phyloP scores from a whole-genome alignment of 1,140 invertebrate species.

The Drosophila neocordata region DNA sequence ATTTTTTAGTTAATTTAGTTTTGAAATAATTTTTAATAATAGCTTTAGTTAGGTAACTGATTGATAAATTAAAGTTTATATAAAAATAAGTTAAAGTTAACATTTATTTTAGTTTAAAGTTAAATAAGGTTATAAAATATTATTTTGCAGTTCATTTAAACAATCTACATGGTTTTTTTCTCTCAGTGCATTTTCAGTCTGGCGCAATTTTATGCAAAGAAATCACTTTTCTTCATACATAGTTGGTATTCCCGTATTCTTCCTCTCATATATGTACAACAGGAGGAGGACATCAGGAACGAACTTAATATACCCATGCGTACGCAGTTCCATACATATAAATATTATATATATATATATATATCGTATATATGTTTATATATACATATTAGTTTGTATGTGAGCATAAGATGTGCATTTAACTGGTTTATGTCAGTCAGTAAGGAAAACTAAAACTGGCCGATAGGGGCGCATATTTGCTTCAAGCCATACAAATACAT shows the following conservation, averaged over 20 bases:
- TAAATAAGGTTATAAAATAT: too few species aligned
- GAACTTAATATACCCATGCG: slow-evolving; percentile 11
- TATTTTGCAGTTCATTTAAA: too few species aligned
- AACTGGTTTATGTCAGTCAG: slow-evolving; percentile 48
- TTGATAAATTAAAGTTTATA: too few species aligned
- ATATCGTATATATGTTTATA: neutral
- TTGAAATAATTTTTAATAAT: too few species aligned
- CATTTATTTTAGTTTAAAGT: too few species aligned
- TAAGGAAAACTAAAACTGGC: slow-evolving; percentile 47
- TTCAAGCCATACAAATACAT: slow-evolving; percentile 76
- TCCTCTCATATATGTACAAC: slow-evolving; percentile 6
- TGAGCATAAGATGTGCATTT: slow-evolving; percentile 8
- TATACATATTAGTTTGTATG: neutral
- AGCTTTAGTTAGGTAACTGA: too few species aligned
- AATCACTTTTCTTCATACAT: slow-evolving; percentile 73
- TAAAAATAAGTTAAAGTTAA: too few species aligned
- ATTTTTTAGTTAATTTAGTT: too few species aligned
- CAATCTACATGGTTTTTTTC: too few species aligned
- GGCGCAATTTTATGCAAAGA: slow-evolving; percentile 74
- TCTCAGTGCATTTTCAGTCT: slow-evolving; percentile 34
- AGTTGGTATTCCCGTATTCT: slow-evolving; percentile 45
- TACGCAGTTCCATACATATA: neutral
- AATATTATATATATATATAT: neutral
- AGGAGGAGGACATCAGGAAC: slow-evolving; percentile 1
- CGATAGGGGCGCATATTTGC: slow-evolving; percentile 77